phyloP scores from a whole-genome alignment of 1,140 invertebrate genomes.

The Pollicipes pollicipes region DNA sequence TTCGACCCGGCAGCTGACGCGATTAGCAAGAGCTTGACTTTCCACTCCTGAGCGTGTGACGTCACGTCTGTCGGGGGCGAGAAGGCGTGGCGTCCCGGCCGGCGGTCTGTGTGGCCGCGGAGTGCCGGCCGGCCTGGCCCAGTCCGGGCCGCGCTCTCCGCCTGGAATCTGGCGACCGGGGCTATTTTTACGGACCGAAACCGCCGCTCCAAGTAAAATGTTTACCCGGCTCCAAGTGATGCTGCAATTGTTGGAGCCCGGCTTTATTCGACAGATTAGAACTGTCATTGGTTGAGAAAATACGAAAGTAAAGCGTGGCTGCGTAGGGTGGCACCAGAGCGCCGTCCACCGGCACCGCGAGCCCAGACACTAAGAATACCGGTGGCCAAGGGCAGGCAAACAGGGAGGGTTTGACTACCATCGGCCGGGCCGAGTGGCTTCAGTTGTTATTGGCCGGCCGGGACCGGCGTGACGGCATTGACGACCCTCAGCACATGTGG shows the following conservation, averaged over 20 bases:
- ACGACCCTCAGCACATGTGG: too few relatives aligned
- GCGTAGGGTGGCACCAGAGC: too few relatives aligned
- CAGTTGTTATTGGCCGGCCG: not conserved
- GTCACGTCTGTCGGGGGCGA: too few relatives aligned
- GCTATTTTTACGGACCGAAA: not conserved
- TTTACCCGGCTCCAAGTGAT: not conserved
- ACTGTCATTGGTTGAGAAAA: not conserved
- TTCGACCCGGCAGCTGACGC: too few relatives aligned
- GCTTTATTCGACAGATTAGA: not conserved
- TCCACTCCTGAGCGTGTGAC: too few relatives aligned
- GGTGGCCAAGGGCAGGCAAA: not conserved
- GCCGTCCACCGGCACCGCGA: not conserved
- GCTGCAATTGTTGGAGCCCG: not conserved
- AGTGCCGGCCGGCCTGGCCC: too few relatives aligned
- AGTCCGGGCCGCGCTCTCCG: not conserved
- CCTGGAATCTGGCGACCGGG: not conserved
- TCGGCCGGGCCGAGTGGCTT: not conserved
- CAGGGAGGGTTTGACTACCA: not conserved
- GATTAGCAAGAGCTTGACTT: too few relatives aligned
- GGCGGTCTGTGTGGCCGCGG: too few relatives aligned
- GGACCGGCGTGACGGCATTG: not conserved
- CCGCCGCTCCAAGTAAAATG: not conserved
- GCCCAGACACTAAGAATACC: not conserved
- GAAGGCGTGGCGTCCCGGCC: too few relatives aligned
- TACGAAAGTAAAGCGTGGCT: too few relatives aligned